Conservation (phyloP, 2,797 vertebrate species). For the Epinephelus coioides region DNA sequence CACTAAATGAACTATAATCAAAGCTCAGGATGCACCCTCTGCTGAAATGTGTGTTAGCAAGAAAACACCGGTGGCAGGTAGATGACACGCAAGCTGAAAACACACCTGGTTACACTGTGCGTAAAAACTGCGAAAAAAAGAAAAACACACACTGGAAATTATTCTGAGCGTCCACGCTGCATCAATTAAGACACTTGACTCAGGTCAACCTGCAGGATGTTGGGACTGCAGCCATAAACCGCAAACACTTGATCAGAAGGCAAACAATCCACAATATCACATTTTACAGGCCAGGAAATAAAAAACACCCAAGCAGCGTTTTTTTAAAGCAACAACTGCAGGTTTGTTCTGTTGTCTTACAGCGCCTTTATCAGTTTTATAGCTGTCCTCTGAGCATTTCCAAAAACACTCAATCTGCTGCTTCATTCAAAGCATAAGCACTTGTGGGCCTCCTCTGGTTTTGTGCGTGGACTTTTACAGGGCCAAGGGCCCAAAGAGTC, state of each 20-base stretch:
- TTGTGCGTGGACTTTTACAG: slow-evolving; percentile 77
- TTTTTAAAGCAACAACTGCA: slow-evolving; percentile 19
- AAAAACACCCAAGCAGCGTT: slow-evolving; percentile 65
- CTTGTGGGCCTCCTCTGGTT: slow-evolving; percentile 62
- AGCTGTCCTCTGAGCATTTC: slow-evolving; percentile 74
- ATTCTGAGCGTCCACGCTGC: not conserved
- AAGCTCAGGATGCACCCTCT: slow-evolving; percentile 85
- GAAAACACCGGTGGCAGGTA: slow-evolving; percentile 41
- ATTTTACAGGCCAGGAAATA: slow-evolving; percentile 68
- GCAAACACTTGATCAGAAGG: not conserved
- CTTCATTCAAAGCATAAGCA: slow-evolving; percentile 64
- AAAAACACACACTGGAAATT: not conserved
- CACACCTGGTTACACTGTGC: not conserved
- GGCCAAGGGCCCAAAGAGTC: slow-evolving; percentile 63
- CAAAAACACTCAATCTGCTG: slow-evolving; percentile 64
- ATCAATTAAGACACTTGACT: slow-evolving; percentile 54
- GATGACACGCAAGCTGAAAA: slow-evolving; percentile 9
- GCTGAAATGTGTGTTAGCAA: slow-evolving; percentile 38
- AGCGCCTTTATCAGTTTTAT: slow-evolving; percentile 81
- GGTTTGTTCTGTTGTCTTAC: slow-evolving; percentile 21
- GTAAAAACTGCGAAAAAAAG: no score
- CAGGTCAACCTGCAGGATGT: slow-evolving; percentile 31
- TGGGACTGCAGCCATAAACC: slow-evolving; percentile 7
- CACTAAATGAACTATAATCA: slow-evolving; percentile 91
- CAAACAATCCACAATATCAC: slow-evolving; percentile 29